phyloP scores from a whole-genome alignment of 1,140 invertebrate genomes.

The Procambarus virginalis region DNA sequence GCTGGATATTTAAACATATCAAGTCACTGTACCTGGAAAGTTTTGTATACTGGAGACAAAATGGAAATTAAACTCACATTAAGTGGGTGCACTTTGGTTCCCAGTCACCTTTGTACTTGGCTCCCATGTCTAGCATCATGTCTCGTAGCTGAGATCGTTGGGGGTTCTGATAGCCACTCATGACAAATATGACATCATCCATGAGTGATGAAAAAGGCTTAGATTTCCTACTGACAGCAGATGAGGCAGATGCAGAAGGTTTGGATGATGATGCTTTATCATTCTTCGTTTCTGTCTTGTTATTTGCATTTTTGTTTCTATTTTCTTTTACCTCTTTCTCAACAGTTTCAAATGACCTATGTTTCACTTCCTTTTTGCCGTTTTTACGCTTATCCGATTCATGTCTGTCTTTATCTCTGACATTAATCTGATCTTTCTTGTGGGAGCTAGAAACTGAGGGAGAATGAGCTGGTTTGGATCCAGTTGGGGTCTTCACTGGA shows the following conservation, averaged over 20 bases:
- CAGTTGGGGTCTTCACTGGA: not conserved
- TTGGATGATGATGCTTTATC: not conserved
- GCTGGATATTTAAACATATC: too few relatives aligned
- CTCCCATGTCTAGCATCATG: constrained; percentile 85
- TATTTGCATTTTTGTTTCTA: constrained; percentile 7
- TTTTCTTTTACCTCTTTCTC: constrained; percentile 25
- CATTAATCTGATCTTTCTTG: constrained; percentile 9
- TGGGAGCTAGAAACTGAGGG: not conserved
- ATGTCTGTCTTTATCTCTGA: constrained; percentile 8
- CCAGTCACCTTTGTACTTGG: constrained; percentile 86
- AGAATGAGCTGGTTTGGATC: not conserved
- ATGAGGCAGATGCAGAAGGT: constrained; percentile 36
- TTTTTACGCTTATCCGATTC: not conserved
- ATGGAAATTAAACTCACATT: constrained; percentile 78
- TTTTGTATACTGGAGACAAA: constrained; percentile 10
- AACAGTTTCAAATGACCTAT: constrained; percentile 23
- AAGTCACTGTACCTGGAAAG: not conserved
- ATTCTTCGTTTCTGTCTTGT: not conserved
- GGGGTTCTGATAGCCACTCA: constrained; percentile 92
- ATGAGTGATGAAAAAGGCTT: constrained; percentile 79
- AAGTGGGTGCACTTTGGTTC: constrained; percentile 85
- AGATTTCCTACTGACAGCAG: constrained; percentile 44
- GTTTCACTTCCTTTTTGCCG: constrained; percentile 17
- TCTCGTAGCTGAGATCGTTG: constrained; percentile 81
- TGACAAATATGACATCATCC: constrained; percentile 82